A percentile compares a stretch with the other conserved stretches of the same genome.
phyloP scores from a whole-genome alignment of 2,797 vertebrate species.

The Toxotes lorentzi region DNA sequence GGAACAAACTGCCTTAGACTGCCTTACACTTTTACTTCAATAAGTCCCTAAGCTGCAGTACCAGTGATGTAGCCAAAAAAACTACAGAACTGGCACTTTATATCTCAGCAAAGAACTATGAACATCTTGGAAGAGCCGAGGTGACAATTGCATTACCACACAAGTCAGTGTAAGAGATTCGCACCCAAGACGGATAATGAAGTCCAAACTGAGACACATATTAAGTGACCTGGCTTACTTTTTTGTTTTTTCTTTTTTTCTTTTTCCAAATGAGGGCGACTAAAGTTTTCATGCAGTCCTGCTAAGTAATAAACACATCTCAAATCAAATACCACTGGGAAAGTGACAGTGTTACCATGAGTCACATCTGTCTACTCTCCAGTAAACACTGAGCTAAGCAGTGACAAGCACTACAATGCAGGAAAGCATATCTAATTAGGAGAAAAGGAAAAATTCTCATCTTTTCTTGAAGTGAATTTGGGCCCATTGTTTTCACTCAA shows the following conservation, averaged over 20 bases:
- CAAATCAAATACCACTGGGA: background rate
- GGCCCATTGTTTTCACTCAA: background rate
- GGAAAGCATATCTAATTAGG: background rate
- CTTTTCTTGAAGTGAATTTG: background rate
- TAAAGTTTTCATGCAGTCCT: background rate
- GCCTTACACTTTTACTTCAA: slow-evolving; percentile 28
- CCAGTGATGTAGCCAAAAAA: background rate
- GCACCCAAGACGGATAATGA: background rate
- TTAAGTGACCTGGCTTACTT: background rate
- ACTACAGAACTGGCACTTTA: slow-evolving; percentile 6
- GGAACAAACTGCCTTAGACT: slow-evolving; percentile 32
- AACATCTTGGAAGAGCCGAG: background rate
- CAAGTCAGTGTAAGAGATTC: background rate
- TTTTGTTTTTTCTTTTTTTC: background rate
- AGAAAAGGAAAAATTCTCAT: background rate
- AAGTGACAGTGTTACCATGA: background rate
- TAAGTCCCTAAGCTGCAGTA: slow-evolving; percentile 23
- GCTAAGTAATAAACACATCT: background rate
- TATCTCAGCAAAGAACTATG: background rate
- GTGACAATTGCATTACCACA: background rate
- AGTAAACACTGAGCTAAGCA: background rate
- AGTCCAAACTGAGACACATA: background rate
- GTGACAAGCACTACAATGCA: background rate
- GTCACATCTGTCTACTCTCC: background rate
- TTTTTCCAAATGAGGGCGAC: background rate